Conservation (phyloP, 1,140 invertebrate genomes). For the Eubasilissa regina region DNA sequence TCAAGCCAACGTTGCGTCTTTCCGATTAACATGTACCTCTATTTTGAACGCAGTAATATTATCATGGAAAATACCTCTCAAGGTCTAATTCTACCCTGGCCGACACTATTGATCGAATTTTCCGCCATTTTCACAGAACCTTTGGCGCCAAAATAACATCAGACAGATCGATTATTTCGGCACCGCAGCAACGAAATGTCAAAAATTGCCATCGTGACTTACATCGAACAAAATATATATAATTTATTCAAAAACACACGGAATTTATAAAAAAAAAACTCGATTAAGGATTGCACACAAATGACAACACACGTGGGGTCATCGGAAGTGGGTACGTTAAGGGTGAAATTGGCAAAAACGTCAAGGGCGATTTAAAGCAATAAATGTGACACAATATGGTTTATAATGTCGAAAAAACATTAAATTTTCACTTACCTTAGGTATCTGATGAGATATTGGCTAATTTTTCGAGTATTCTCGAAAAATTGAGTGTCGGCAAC, state of each 20-base stretch:
- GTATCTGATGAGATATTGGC: conserved; percentile 13
- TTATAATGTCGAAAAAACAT: conserved; percentile 22
- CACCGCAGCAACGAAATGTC: neutral
- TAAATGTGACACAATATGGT: conserved; percentile 16
- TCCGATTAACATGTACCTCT: too few relatives aligned
- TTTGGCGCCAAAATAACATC: conserved; percentile 54
- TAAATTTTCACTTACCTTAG: conserved; percentile 46
- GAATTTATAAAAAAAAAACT: neutral
- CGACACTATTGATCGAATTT: conserved; percentile 50
- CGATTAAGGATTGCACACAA: conserved; percentile 17
- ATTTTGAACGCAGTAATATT: neutral
- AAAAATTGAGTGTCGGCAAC: conserved; percentile 49
- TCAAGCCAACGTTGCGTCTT: too few relatives aligned
- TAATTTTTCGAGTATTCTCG: conserved; percentile 57
- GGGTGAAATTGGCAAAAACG: conserved; percentile 28
- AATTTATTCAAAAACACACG: neutral
- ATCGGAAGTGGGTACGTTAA: conserved; percentile 28
- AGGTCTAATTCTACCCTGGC: conserved; percentile 35
- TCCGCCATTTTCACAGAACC: conserved; percentile 50
- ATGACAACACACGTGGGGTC: conserved; percentile 47
- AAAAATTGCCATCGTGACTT: neutral
- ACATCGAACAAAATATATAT: neutral
- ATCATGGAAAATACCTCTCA: neutral
- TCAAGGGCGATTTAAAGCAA: neutral
- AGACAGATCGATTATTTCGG: conserved; percentile 43